These are phyloP conservation scores for Erebia epiphron DNA, from an alignment of 2,888 invertebrate genomes.

Conservation along the genomic window DNA sequence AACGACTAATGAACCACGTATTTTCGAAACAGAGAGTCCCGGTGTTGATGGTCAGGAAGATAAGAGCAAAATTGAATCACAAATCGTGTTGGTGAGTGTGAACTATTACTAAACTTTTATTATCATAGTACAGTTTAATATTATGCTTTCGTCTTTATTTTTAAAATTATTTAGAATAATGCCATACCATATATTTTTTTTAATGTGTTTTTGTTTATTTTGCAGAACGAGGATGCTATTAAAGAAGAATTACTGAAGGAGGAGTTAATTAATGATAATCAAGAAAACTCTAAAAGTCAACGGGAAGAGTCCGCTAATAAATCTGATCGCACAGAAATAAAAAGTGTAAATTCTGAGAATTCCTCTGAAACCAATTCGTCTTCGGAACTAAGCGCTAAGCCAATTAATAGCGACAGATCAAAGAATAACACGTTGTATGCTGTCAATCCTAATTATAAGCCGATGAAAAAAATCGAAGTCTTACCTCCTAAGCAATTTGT, in stretches of 20 bases:
- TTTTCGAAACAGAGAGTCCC: conserved; percentile 46
- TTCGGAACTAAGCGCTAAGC: conserved; percentile 56
- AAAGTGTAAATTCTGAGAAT: conserved; percentile 9
- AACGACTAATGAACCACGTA: conserved; percentile 41
- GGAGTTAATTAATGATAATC: conserved; percentile 54
- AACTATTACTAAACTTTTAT: not conserved
- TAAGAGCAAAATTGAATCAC: conserved; percentile 52
- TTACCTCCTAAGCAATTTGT: conserved; percentile 63
- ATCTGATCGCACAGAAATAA: conserved; percentile 10
- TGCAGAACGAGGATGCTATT: conserved; percentile 68
- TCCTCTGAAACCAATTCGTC: conserved; percentile 35
- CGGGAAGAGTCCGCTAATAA: conserved; percentile 36
- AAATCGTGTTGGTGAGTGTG: conserved; percentile 43
- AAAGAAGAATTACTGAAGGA: conserved; percentile 67
- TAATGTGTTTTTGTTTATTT: conserved; percentile 39
- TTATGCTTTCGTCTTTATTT: not conserved
- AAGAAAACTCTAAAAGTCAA: conserved; percentile 49
- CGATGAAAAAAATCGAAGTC: conserved; percentile 71
- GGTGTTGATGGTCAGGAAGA: conserved; percentile 44
- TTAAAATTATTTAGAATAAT: not conserved
- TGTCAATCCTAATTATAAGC: conserved; percentile 67
- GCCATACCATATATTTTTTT: too few species aligned
- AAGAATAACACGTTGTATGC: conserved; percentile 58
- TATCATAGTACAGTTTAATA: not conserved
- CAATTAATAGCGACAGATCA: conserved; percentile 55